phyloP scores from a whole-genome alignment of 2,888 invertebrate genomes.

The Eristalinus sepulchralis region DNA sequence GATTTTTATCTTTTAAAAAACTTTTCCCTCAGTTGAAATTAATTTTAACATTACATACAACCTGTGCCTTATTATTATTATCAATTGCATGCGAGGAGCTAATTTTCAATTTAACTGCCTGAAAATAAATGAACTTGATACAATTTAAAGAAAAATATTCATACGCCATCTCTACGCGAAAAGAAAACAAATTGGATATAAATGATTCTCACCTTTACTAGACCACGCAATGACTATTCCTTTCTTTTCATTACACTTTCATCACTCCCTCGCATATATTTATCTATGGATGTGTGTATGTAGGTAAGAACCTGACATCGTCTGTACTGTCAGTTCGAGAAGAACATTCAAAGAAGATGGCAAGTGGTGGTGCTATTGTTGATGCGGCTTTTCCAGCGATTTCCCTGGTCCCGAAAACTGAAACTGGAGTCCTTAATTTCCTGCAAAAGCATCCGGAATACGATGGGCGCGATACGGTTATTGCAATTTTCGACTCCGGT shows the following conservation, averaged over 20 bases:
- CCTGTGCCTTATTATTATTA: too few relatives aligned
- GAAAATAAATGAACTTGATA: too few relatives aligned
- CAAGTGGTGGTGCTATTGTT: conserved; percentile 75
- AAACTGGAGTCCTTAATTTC: conserved; percentile 94
- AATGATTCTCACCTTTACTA: background rate
- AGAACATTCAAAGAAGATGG: conserved; percentile 71
- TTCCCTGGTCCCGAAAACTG: conserved; percentile 95
- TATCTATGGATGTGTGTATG: background rate
- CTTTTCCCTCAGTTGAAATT: too few relatives aligned
- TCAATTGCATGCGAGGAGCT: too few relatives aligned
- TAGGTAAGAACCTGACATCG: conserved; percentile 40
- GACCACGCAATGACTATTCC: conserved; percentile 43
- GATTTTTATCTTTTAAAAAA: too few relatives aligned
- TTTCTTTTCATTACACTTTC: conserved; percentile 36
- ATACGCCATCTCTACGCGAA: conserved; percentile 3
- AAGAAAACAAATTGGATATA: background rate
- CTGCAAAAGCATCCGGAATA: conserved; percentile 92
- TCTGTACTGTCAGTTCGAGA: conserved; percentile 61
- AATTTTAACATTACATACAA: too few relatives aligned
- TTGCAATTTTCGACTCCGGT: conserved; percentile 98
- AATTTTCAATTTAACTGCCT: too few relatives aligned
- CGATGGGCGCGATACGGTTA: conserved; percentile 94
- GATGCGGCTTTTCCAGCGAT: conserved; percentile 90
- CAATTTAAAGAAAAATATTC: background rate
- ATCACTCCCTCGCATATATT: conserved; percentile 6